Evolutionary conservation across 2,888 invertebrate genomes (phyloP).

Genomic region (Psylliodes chrysocephalus): DNA sequence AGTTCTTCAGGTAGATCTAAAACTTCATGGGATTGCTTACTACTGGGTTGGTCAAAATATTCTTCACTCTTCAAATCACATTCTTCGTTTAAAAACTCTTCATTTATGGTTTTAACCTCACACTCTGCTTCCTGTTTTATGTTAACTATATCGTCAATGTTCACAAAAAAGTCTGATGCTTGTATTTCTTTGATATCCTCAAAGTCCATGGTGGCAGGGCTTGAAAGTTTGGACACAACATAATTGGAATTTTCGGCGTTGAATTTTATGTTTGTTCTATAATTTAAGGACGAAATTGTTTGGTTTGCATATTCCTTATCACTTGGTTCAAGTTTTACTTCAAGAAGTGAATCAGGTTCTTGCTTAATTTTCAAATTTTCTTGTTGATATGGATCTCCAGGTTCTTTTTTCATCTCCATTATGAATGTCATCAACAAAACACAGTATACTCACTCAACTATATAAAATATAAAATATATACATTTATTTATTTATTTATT

Average conservation of each 20-base stretch:
- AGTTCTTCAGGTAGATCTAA: not conserved
- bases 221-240: not conserved
- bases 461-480: too few species aligned
- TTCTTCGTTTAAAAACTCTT: not conserved
- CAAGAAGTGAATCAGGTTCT: not conserved
- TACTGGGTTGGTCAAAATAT: not conserved
- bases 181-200: not conserved
- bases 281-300: not conserved
- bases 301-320: not conserved
- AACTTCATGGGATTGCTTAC: not conserved
- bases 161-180: not conserved
- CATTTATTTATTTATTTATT: too few species aligned
- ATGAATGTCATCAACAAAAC: too few species aligned
- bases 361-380: not conserved
- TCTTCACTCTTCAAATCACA: not conserved
- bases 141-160: not conserved
- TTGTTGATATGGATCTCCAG: not conserved
- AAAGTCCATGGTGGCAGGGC: not conserved
- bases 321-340: not conserved
- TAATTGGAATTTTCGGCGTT: not conserved
- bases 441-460: too few species aligned
- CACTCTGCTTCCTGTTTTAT: not conserved
- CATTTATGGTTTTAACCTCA: not conserved
- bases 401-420: not conserved
- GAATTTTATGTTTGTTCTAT: not conserved